Percentiles rank a stretch among this genome's conserved stretches.
Evolutionary conservation across 1,140 invertebrate genomes (phyloP).

Genomic region (Hylaeus anthracinus): DNA sequence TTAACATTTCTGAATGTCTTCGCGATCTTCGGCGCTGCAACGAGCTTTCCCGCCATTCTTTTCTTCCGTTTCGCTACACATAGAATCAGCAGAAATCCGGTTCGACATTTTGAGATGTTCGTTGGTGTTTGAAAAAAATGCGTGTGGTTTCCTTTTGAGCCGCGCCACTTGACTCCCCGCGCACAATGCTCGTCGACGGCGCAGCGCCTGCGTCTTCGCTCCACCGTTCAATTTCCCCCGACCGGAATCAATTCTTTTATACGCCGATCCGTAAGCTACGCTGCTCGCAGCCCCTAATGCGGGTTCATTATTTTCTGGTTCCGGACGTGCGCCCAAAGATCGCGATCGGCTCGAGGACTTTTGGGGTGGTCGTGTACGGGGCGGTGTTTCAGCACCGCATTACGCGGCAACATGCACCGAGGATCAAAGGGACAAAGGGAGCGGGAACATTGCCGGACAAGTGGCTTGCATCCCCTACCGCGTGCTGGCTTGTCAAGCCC

Average conservation of each 20-base stretch:
- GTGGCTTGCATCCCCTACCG: constrained; percentile 54
- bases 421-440: constrained; percentile 56
- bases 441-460: constrained; percentile 52
- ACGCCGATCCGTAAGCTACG: constrained; percentile 60
- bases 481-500: constrained; percentile 19
- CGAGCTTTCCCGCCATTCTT: constrained; percentile 15
- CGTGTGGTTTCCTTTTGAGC: constrained; percentile 55
- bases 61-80: constrained; percentile 27
- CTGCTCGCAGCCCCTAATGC: constrained; percentile 65
- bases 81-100: constrained; percentile 43
- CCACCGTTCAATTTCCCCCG: constrained; percentile 28
- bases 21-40: constrained; percentile 7
- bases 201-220: constrained; percentile 24
- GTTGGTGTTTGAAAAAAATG: constrained; percentile 35
- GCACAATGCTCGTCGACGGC: constrained; percentile 57
- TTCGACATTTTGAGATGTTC: constrained; percentile 55
- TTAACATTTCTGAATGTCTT: neutral
- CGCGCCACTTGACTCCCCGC: constrained; percentile 69
- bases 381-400: constrained; percentile 46
- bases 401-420: constrained; percentile 48
- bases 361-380: constrained; percentile 56
- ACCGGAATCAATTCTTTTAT: constrained; percentile 55
- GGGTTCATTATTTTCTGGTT: constrained; percentile 77
- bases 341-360: constrained; percentile 64
- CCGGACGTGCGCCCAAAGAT: constrained; percentile 68